Conservation (phyloP, 2,113 vertebrate species). For the Rhineura floridana region DNA sequence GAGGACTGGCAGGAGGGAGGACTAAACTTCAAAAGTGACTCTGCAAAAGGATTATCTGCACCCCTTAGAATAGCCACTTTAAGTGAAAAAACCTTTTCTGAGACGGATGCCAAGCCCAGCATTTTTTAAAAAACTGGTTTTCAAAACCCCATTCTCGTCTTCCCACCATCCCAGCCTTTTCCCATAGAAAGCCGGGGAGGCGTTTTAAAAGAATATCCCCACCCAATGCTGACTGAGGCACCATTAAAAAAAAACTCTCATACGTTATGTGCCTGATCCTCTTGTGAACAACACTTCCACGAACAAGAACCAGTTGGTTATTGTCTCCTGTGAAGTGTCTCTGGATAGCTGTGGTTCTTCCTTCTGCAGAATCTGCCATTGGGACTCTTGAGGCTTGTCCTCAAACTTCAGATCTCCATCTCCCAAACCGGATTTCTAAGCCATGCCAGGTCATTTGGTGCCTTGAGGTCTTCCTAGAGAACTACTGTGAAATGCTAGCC, state of each 20-base stretch:
- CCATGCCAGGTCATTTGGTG: background rate
- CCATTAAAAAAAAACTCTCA: background rate
- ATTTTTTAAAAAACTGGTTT: too few relatives aligned
- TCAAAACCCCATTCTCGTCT: rapidly evolving
- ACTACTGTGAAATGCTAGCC: background rate
- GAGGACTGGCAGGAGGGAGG: background rate
- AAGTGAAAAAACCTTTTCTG: background rate
- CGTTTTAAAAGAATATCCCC: background rate
- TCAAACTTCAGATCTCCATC: background rate
- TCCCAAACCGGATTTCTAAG: background rate
- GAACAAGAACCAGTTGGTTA: background rate
- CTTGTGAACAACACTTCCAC: background rate
- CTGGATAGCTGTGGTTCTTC: background rate
- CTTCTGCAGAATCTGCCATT: background rate
- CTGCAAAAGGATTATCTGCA: background rate
- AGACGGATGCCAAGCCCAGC: background rate
- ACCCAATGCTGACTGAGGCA: background rate
- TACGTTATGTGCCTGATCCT: background rate
- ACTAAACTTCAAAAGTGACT: too few relatives aligned
- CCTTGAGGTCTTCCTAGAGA: background rate
- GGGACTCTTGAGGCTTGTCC: background rate
- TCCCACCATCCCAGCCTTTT: background rate
- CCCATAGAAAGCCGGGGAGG: conserved; percentile 31
- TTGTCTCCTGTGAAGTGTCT: background rate
- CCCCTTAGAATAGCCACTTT: background rate